These are phyloP conservation scores for Penaeus indicus DNA, from an alignment of 1,140 invertebrate species.

Conservation along the genomic window DNA sequence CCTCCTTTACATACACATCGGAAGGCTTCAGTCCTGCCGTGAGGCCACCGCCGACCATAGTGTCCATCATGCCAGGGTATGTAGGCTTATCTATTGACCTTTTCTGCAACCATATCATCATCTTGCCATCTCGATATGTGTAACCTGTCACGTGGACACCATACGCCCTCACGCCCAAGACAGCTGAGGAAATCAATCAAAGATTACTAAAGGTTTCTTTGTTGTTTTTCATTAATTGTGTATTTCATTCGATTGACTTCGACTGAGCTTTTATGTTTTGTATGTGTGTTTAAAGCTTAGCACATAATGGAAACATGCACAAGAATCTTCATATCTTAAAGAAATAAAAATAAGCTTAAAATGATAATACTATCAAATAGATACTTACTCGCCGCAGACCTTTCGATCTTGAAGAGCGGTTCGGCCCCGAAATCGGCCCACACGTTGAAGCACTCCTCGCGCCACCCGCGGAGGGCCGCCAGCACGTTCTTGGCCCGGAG, in stretches of 20 bases:
- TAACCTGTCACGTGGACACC: conserved; percentile 96
- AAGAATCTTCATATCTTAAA: background rate
- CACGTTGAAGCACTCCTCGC: conserved; percentile 93
- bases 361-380: too few species aligned
- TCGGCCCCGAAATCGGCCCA: conserved; percentile 79
- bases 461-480: conserved; percentile 85
- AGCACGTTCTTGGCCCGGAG: conserved; percentile 79
- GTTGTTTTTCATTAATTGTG: background rate
- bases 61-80: conserved; percentile 95
- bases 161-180: conserved; percentile 94
- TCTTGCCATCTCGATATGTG: conserved; percentile 86
- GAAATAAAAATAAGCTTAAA: background rate
- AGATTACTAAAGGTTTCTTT: background rate
- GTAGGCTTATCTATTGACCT: conserved; percentile 92
- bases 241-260: too few species aligned
- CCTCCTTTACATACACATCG: conserved; percentile 89
- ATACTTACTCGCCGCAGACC: conserved; percentile 85
- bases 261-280: too few species aligned
- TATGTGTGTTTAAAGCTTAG: too few species aligned
- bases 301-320: background rate
- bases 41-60: conserved; percentile 89
- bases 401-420: conserved; percentile 89
- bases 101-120: conserved; percentile 90
- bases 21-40: conserved; percentile 87
- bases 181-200: conserved; percentile 71